Percentiles rank a stretch among this genome's conserved stretches.
Evolutionary conservation across 2,113 vertebrate species (phyloP).

Genomic region (Rhizomys pruinosus): DNA sequence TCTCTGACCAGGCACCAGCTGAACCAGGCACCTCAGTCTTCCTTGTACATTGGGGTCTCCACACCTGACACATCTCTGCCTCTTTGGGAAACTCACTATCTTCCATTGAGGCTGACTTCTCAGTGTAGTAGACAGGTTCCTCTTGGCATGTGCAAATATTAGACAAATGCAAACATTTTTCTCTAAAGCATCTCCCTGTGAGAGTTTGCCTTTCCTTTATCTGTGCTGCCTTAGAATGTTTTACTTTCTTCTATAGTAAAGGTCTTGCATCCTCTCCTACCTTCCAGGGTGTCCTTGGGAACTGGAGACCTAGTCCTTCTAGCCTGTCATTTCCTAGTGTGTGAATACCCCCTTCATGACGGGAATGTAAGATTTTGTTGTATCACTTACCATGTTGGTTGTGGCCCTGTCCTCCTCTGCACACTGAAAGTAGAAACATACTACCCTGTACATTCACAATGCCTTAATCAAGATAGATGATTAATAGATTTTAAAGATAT

Average conservation of each 20-base stretch:
- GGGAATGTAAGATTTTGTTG: not conserved
- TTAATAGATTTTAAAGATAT: not conserved
- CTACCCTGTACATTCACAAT: not conserved
- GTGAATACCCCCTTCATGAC: not conserved
- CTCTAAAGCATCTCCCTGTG: not conserved
- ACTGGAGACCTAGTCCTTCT: not conserved
- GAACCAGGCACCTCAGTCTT: not conserved
- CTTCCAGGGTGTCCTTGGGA: not conserved
- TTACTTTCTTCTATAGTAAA: not conserved
- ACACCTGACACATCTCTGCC: not conserved
- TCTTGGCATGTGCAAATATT: accelerated
- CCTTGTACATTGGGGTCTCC: not conserved
- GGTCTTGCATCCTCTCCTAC: not conserved
- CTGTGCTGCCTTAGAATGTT: not conserved
- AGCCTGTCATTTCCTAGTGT: not conserved
- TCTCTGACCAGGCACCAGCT: not conserved
- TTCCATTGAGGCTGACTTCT: not conserved
- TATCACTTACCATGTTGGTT: not conserved
- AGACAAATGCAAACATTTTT: not conserved
- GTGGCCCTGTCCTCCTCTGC: not conserved
- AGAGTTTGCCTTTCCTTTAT: not conserved
- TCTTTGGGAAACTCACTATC: not conserved
- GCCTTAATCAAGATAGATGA: not conserved
- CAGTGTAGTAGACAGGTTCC: not conserved
- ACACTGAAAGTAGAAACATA: not conserved